These are phyloP conservation scores for Scolopax bukidnonensis DNA, from an alignment of 2,797 vertebrate species.

Conservation along the genomic window DNA sequence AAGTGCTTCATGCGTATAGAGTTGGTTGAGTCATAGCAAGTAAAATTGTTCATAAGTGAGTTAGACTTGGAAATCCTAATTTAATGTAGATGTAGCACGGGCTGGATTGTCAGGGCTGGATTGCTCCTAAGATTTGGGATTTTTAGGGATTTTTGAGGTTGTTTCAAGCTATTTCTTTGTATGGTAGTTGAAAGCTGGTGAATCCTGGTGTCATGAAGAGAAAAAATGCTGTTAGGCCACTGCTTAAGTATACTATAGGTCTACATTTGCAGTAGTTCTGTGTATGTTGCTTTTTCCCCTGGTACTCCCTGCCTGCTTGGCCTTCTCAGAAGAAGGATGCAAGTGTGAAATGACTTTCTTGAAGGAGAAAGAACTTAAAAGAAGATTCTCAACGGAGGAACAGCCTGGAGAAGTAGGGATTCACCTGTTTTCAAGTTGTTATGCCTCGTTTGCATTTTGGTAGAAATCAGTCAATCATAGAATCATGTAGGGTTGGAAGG, in stretches of 20 bases:
- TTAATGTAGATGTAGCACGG: neutral
- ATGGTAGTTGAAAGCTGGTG: neutral
- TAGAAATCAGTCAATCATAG: neutral
- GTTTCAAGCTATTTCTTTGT: neutral
- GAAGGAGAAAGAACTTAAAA: neutral
- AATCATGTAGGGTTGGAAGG: no score
- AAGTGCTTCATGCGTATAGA: neutral
- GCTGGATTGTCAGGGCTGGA: neutral
- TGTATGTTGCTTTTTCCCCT: neutral
- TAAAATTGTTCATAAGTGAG: neutral
- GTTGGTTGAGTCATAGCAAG: neutral
- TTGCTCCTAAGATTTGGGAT: neutral
- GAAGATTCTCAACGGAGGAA: neutral
- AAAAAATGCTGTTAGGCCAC: neutral
- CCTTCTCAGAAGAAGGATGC: neutral
- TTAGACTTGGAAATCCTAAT: neutral
- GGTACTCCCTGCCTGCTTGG: neutral
- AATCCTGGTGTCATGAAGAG: neutral
- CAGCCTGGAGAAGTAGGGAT: neutral
- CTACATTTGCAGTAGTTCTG: fast-evolving
- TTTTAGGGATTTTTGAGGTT: neutral
- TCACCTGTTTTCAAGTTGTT: fast-evolving
- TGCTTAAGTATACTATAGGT: neutral
- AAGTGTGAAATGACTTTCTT: neutral
- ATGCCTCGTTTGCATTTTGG: neutral